phyloP scores from a whole-genome alignment of 2,797 vertebrate genomes.

The Siniperca obscura region DNA sequence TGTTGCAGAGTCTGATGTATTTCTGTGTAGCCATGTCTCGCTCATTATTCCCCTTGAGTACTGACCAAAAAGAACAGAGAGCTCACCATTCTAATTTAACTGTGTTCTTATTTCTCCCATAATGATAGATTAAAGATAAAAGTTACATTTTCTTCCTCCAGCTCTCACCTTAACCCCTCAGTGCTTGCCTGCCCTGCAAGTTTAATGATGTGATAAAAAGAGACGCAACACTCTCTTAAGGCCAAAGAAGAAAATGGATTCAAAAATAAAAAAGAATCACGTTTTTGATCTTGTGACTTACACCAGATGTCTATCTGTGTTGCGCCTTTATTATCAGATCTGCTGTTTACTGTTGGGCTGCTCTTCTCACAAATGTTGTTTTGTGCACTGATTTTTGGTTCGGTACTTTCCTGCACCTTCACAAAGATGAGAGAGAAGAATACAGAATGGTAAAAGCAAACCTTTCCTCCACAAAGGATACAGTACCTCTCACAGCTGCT shows the following conservation, averaged over 20 bases:
- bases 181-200: slow-evolving; percentile 13
- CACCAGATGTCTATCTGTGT: slow-evolving; percentile 4
- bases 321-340: slow-evolving; percentile 30
- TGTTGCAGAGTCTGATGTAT: slow-evolving; percentile 49
- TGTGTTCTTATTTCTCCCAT: slow-evolving; percentile 17
- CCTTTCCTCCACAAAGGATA: slow-evolving; percentile 15
- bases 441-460: slow-evolving; percentile 20
- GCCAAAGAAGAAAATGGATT: slow-evolving; percentile 27
- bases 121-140: slow-evolving; percentile 36
- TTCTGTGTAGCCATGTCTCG: slow-evolving; percentile 40
- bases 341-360: slow-evolving; percentile 27
- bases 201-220: slow-evolving; percentile 44
- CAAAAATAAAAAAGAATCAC: slow-evolving; percentile 16
- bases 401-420: neutral
- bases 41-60: slow-evolving; percentile 54
- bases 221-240: slow-evolving; percentile 14
- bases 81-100: slow-evolving; percentile 31
- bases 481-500: slow-evolving; percentile 22
- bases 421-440: slow-evolving; percentile 20
- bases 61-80: slow-evolving; percentile 26
- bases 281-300: slow-evolving; percentile 19
- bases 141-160: slow-evolving; percentile 26
- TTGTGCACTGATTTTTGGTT: slow-evolving; percentile 27
- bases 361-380: slow-evolving; percentile 33
- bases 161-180: slow-evolving; percentile 36